Conservation (phyloP, 2,888 invertebrate genomes). For the Scelioninae gen. 1 region DNA sequence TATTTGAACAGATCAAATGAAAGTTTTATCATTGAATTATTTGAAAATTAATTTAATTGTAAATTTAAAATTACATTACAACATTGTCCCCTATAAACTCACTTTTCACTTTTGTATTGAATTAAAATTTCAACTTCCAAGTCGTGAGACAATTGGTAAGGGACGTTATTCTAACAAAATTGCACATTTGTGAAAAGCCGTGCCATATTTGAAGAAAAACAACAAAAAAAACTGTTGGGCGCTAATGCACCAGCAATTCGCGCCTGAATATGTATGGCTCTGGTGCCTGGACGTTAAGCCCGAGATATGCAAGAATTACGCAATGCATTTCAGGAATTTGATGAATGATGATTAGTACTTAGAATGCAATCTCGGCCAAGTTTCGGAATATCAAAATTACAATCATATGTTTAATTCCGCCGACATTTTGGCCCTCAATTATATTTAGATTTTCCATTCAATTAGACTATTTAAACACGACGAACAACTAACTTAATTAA, state of each 20-base stretch:
- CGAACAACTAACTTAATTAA: slow-evolving; percentile 24
- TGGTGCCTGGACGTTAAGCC: slow-evolving; percentile 24
- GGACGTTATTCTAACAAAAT: slow-evolving; percentile 16
- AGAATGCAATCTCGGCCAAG: slow-evolving; percentile 55
- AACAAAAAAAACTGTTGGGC: slow-evolving; percentile 15
- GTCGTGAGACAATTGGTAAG: background rate
- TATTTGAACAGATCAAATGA: too few relatives aligned
- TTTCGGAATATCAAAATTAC: slow-evolving; percentile 63
- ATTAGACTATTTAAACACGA: slow-evolving; percentile 28
- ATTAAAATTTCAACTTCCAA: background rate
- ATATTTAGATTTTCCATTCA: slow-evolving; percentile 61
- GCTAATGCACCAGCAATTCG: slow-evolving; percentile 10
- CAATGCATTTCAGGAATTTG: slow-evolving; percentile 62
- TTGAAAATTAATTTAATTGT: too few relatives aligned
- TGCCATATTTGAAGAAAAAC: slow-evolving; percentile 21
- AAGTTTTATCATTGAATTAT: too few relatives aligned
- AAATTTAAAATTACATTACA: too few relatives aligned
- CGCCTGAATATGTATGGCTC: slow-evolving; percentile 28
- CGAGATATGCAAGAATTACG: slow-evolving; percentile 52
- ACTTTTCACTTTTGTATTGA: too few relatives aligned
- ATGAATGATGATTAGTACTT: slow-evolving; percentile 64
- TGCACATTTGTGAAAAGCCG: slow-evolving; percentile 19
- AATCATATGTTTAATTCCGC: slow-evolving; percentile 59
- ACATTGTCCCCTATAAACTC: too few relatives aligned
- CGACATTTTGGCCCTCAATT: slow-evolving; percentile 57